phyloP scores from a whole-genome alignment of 2,888 invertebrate species.

The Microctonus aethiopoides region DNA sequence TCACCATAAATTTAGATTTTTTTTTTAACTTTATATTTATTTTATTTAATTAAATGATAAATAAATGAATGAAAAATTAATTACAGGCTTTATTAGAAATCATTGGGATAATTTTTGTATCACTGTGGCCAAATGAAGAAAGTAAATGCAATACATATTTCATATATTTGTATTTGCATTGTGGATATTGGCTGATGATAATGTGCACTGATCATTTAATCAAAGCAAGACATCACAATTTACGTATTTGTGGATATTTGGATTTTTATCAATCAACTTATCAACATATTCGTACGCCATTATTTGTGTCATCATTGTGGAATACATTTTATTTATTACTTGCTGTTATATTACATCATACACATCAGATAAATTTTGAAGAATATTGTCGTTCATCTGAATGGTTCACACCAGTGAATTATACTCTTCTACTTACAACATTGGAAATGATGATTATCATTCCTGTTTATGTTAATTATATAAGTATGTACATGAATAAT shows the following conservation, averaged over 20 bases:
- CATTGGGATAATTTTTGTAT: conserved; percentile 60
- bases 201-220: conserved; percentile 69
- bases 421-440: conserved; percentile 68
- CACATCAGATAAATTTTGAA: conserved; percentile 60
- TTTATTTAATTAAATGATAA: not conserved
- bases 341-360: conserved; percentile 61
- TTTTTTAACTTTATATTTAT: not conserved
- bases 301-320: conserved; percentile 74
- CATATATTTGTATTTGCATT: conserved; percentile 62
- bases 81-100: conserved; percentile 59
- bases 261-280: conserved; percentile 76
- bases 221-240: conserved; percentile 71
- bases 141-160: conserved; percentile 64
- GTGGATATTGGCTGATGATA: conserved; percentile 58
- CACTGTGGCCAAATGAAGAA: conserved; percentile 58
- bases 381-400: conserved; percentile 69
- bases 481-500: conserved; percentile 68
- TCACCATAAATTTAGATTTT: no score
- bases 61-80: not conserved
- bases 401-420: conserved; percentile 63
- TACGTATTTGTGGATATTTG: conserved; percentile 75
- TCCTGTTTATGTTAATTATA: conserved; percentile 70
- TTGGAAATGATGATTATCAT: conserved; percentile 67
- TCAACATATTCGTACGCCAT: conserved; percentile 72
- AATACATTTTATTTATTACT: conserved; percentile 59